Evolutionary conservation across 2,888 invertebrate species (phyloP).

Genomic region (Phania funesta): DNA sequence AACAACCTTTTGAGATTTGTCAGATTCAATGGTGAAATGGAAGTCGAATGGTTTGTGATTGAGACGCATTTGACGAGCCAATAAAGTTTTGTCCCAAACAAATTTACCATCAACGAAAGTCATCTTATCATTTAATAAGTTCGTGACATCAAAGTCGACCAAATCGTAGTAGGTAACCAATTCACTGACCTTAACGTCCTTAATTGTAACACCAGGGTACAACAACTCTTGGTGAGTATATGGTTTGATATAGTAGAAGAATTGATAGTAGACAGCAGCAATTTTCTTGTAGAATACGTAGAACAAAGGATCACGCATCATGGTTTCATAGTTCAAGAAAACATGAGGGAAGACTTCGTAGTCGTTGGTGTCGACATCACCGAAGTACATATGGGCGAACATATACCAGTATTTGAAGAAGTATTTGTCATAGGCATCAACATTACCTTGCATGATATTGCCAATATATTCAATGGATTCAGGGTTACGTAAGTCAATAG

Average conservation of each 20-base stretch:
- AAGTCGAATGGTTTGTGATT: constrained; percentile 85
- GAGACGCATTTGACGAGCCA: constrained; percentile 84
- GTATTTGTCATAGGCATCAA: constrained; percentile 73
- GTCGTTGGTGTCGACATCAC: constrained; percentile 68
- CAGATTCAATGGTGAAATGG: constrained; percentile 82
- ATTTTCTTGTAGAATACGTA: constrained; percentile 85
- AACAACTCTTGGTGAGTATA: constrained; percentile 84
- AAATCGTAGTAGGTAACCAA: constrained; percentile 87
- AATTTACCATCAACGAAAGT: constrained; percentile 80
- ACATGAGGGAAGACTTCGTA: constrained; percentile 81
- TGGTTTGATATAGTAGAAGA: constrained; percentile 82
- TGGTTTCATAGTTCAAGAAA: constrained; percentile 84
- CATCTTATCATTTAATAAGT: constrained; percentile 82
- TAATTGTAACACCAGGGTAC: constrained; percentile 84
- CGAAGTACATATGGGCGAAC: constrained; percentile 65
- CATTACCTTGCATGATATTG: constrained; percentile 81
- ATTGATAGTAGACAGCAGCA: constrained; percentile 82
- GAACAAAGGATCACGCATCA: constrained; percentile 86
- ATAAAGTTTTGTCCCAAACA: constrained; percentile 78
- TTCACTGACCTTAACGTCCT: constrained; percentile 84
- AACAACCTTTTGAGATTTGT: constrained; percentile 83
- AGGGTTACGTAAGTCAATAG: constrained; percentile 70
- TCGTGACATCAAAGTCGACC: constrained; percentile 84
- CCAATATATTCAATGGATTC: constrained; percentile 82
- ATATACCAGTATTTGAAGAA: constrained; percentile 71